These are phyloP conservation scores for Lysiphlebus fabarum DNA, from an alignment of 1,140 invertebrate species.

Conservation along the genomic window DNA sequence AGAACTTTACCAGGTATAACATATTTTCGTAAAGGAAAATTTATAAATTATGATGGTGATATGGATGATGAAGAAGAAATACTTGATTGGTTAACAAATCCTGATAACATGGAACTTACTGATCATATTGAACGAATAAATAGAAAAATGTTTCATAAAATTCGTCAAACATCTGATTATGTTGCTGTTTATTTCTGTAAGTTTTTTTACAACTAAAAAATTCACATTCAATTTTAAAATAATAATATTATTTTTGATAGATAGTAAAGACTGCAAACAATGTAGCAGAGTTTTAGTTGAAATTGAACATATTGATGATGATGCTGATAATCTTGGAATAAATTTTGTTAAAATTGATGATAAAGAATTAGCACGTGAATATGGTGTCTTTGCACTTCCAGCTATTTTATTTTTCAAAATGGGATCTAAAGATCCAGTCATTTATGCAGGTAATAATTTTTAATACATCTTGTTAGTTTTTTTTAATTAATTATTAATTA, in stretches of 20 bases:
- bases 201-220: too few relatives aligned
- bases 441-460: slow-evolving; percentile 92
- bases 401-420: slow-evolving; percentile 86
- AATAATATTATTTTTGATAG: slow-evolving; percentile 57
- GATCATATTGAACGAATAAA: slow-evolving; percentile 93
- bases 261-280: slow-evolving; percentile 91
- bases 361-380: slow-evolving; percentile 79
- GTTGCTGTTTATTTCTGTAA: slow-evolving; percentile 94
- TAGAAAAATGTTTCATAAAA: slow-evolving; percentile 89
- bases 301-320: slow-evolving; percentile 91
- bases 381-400: slow-evolving; percentile 83
- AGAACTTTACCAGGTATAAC: slow-evolving; percentile 85
- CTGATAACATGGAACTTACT: slow-evolving; percentile 90
- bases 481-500: too few relatives aligned
- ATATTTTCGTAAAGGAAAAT: slow-evolving; percentile 87
- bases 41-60: slow-evolving; percentile 89
- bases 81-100: slow-evolving; percentile 89
- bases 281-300: slow-evolving; percentile 83
- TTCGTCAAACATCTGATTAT: slow-evolving; percentile 85
- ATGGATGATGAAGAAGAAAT: slow-evolving; percentile 92
- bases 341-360: slow-evolving; percentile 93
- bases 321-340: slow-evolving; percentile 87
- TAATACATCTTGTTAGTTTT: too few relatives aligned
- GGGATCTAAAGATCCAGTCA: slow-evolving; percentile 85
- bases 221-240: slow-evolving; percentile 1